Conservation (phyloP, 2,888 invertebrate genomes). For the Timema podura region DNA sequence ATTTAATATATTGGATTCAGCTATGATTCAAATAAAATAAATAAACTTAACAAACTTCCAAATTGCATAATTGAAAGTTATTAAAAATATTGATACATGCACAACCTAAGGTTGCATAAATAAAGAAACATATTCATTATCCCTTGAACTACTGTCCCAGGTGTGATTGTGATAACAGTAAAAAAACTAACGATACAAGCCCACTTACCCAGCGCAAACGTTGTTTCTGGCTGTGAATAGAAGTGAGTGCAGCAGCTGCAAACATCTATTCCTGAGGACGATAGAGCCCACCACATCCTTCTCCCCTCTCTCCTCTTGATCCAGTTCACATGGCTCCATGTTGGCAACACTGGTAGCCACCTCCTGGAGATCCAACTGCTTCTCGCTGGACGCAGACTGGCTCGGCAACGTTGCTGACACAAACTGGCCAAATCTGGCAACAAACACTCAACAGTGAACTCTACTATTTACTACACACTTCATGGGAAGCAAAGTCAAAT, state of each 20-base stretch:
- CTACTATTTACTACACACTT: too few relatives aligned
- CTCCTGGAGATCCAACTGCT: slow-evolving; percentile 34
- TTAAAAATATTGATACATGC: too few relatives aligned
- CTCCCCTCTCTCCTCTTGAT: slow-evolving; percentile 59
- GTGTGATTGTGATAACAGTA: too few relatives aligned
- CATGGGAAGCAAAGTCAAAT: too few relatives aligned
- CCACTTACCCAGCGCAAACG: slow-evolving; percentile 50
- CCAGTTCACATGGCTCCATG: slow-evolving; percentile 37
- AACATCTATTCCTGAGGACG: slow-evolving; percentile 79
- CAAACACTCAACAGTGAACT: background rate
- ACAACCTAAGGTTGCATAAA: too few relatives aligned
- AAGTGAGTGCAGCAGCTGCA: slow-evolving; percentile 72
- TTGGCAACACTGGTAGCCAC: slow-evolving; percentile 19
- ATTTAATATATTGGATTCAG: too few relatives aligned
- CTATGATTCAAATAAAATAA: too few relatives aligned
- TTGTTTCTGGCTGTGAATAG: slow-evolving; percentile 73
- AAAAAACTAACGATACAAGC: too few relatives aligned
- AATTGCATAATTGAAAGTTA: too few relatives aligned
- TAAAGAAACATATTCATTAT: too few relatives aligned
- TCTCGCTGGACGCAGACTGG: slow-evolving; percentile 34
- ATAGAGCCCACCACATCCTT: slow-evolving; percentile 51
- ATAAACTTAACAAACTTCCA: too few relatives aligned
- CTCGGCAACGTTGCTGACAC: slow-evolving; percentile 83
- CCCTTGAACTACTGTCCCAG: too few relatives aligned
- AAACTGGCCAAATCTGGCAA: slow-evolving; percentile 78